These are phyloP conservation scores for Spea bombifrons DNA, from an alignment of 2,113 vertebrate genomes.

Conservation along the genomic window DNA sequence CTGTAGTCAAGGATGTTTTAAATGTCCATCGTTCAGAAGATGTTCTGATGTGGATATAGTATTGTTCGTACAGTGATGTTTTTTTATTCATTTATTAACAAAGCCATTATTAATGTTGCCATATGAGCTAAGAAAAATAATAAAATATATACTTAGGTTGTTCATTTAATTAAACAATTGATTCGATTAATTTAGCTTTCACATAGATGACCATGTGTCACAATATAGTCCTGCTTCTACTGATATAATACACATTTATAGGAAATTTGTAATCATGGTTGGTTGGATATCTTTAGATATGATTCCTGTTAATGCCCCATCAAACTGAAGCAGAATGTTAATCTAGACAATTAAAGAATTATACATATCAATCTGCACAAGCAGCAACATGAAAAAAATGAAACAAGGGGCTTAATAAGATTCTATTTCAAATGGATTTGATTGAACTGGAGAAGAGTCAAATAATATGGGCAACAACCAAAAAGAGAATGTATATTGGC, in stretches of 20 bases:
- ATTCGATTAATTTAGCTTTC: conserved; percentile 13
- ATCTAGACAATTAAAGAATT: conserved; percentile 13
- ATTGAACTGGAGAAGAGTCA: background rate
- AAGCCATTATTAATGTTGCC: background rate
- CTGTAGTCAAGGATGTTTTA: no score
- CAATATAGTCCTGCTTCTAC: background rate
- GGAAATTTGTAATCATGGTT: conserved; percentile 5
- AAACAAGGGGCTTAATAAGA: background rate
- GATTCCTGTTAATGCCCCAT: conserved; percentile 15
- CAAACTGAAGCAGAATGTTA: conserved; percentile 3
- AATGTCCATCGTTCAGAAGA: background rate
- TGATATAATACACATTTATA: conserved; percentile 15
- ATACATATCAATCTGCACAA: background rate
- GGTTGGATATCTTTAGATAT: background rate
- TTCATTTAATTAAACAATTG: conserved; percentile 17
- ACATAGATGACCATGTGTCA: conserved; percentile 19
- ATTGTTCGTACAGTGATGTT: background rate
- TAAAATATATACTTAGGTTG: background rate
- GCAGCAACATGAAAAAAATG: background rate
- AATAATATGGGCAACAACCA: no score
- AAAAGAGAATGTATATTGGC: no score
- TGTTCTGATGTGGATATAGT: background rate
- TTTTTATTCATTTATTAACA: background rate
- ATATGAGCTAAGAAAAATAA: background rate
- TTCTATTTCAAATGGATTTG: background rate